Conservation (phyloP, 2,113 vertebrate genomes). For the Bujurquina vittata region DNA sequence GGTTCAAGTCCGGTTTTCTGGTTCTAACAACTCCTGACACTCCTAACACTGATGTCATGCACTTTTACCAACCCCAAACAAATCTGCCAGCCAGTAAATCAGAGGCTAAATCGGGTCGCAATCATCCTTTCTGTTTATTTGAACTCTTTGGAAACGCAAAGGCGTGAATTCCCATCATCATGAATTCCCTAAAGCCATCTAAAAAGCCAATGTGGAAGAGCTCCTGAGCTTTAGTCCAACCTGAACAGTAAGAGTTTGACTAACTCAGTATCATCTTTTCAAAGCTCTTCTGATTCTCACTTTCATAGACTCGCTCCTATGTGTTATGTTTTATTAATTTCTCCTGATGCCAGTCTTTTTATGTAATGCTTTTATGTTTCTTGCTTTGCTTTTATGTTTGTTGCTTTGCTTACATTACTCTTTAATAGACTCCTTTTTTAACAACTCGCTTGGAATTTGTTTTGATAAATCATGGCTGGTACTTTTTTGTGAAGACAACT, state of each 20-base stretch:
- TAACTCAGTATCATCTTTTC: conserved; percentile 7
- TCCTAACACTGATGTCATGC: background rate
- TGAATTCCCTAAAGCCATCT: background rate
- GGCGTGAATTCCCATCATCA: background rate
- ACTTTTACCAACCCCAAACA: background rate
- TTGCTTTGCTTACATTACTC: conserved; percentile 52
- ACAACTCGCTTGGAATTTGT: conserved; percentile 30
- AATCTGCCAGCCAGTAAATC: background rate
- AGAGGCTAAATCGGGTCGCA: background rate
- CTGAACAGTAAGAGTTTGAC: background rate
- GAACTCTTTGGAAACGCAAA: background rate
- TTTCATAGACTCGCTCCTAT: conserved; percentile 51
- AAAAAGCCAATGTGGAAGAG: conserved; percentile 1
- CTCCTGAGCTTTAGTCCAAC: background rate
- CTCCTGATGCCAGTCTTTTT: conserved; percentile 46
- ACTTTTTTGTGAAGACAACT: background rate
- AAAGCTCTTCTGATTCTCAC: conserved; percentile 42
- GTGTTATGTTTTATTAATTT: conserved; percentile 63
- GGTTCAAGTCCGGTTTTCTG: background rate
- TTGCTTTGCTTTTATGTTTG: conserved; percentile 53
- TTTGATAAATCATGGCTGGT: background rate
- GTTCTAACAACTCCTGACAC: background rate
- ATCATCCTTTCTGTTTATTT: background rate
- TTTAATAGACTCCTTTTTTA: conserved; percentile 45
- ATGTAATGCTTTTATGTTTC: conserved; percentile 58